Evolutionary conservation across 2,113 vertebrate species (phyloP), one percentile per base, ranked within the genome.

Genomic region (Gobius niger): DNA sequence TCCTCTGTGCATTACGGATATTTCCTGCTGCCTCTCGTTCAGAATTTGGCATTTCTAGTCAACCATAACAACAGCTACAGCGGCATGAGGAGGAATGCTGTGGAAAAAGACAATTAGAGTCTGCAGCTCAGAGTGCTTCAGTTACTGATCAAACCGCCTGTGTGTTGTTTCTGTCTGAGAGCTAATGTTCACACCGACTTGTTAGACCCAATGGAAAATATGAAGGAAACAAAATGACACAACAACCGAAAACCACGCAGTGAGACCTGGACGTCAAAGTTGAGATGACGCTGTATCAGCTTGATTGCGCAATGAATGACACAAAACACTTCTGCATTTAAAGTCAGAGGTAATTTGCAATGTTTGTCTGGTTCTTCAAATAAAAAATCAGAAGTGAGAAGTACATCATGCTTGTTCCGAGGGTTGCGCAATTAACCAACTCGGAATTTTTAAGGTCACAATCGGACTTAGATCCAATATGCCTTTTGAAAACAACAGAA

Each of bases 141-240:
- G 88, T 91, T 89, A 91, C 89, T 90, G 80, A 90, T 90, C 88
- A 89, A 90, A 82, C 87, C 57, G 47, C 34, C 46, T 63, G 61
- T 69, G 65, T 78, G 41, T 19, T 16, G 7, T 60, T 44, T n/a
- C 63, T 44, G 18, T 41, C 64, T 52, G 7, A 53, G 54, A 76
- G 88, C 86, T 91, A 89, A 91, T 91, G 89, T 87, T 91, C 84
- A 89, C 82, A 86, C 84, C 7, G 40, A 69, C 77, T n/a, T 0
- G 67, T 84, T 70, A 72, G 77, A 62, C 76, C 67, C 63, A 52
- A 60, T 86, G 89, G 85, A 89, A 89, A 89, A 88, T 46, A 59
- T 79, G 65, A 73, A 69, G 14, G 13, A 77, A 77, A 65, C 57
- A 66, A 80, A 84, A 73, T 46, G 77, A 60, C 57, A 60, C 57